Conservation (phyloP, 2,113 vertebrate genomes). For the Cynopterus brachyotis region DNA sequence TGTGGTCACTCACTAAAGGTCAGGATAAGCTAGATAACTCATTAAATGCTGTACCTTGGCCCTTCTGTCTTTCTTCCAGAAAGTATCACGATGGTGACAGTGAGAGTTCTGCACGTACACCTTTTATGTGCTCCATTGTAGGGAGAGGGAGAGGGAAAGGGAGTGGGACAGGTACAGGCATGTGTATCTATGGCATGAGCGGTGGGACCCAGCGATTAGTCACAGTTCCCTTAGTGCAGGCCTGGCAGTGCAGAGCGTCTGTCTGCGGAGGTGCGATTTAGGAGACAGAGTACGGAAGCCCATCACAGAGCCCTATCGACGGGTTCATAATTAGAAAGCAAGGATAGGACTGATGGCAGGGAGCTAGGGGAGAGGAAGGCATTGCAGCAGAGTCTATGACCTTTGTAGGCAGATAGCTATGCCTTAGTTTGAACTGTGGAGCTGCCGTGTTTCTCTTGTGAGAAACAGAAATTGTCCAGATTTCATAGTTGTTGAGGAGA, state of each 20-base stretch:
- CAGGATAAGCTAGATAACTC: background rate
- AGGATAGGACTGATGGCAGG: background rate
- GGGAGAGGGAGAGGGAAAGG: background rate
- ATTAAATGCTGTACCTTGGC: background rate
- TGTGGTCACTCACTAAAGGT: background rate
- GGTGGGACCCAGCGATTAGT: background rate
- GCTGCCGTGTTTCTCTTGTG: background rate
- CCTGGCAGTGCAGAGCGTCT: background rate
- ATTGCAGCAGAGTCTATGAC: background rate
- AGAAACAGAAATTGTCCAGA: background rate
- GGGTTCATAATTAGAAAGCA: background rate
- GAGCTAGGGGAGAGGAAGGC: background rate
- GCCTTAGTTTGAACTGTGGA: background rate
- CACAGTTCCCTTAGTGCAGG: background rate
- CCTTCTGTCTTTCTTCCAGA: background rate
- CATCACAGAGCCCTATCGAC: accelerated
- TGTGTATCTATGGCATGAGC: accelerated
- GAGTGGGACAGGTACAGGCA: too few relatives aligned
- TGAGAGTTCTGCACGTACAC: background rate
- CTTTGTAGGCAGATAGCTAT: background rate
- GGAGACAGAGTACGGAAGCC: too few relatives aligned
- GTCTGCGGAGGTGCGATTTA: background rate
- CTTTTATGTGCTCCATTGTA: background rate
- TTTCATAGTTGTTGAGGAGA: background rate
- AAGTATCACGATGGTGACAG: background rate